A percentile compares a stretch with the other conserved stretches of the same genome.
Conservation (phyloP, 2,113 vertebrate genomes). For the Notiomystis cincta region DNA sequence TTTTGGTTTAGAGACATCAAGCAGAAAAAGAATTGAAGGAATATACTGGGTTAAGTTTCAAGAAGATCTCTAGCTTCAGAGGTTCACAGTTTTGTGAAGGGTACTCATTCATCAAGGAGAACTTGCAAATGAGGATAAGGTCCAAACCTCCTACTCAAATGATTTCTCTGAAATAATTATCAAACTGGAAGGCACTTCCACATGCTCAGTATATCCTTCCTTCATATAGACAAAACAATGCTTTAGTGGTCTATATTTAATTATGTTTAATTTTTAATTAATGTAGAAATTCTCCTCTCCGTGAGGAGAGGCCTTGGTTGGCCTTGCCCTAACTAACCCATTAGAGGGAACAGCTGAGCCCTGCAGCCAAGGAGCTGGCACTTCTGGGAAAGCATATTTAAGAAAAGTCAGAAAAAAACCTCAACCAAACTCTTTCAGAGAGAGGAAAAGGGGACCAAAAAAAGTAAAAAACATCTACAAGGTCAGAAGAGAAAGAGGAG, state of each 20-base stretch:
- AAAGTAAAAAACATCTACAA: not conserved
- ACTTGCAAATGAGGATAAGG: not conserved
- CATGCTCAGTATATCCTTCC: not conserved
- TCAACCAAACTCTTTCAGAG: not conserved
- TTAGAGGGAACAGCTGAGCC: rapidly evolving
- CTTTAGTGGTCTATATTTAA: not conserved
- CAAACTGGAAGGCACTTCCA: not conserved
- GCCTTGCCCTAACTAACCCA: rapidly evolving
- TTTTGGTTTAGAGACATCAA: not conserved
- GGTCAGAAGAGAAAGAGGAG: not conserved
- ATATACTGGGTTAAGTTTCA: not conserved
- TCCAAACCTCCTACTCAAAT: not conserved
- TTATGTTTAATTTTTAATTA: not conserved
- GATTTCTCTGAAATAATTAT: not conserved
- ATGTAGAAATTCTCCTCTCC: not conserved
- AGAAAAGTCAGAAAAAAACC: not conserved
- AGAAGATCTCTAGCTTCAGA: not conserved
- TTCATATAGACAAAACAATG: not conserved
- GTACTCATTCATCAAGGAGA: not conserved
- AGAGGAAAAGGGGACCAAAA: not conserved
- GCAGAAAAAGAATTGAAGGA: not conserved
- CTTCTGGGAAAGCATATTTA: not conserved
- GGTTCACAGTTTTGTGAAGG: not conserved
- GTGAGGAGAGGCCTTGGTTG: not conserved
- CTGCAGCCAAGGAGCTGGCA: no score